Conservation (phyloP, 2,797 vertebrate species). For the Poecilia gillii region DNA sequence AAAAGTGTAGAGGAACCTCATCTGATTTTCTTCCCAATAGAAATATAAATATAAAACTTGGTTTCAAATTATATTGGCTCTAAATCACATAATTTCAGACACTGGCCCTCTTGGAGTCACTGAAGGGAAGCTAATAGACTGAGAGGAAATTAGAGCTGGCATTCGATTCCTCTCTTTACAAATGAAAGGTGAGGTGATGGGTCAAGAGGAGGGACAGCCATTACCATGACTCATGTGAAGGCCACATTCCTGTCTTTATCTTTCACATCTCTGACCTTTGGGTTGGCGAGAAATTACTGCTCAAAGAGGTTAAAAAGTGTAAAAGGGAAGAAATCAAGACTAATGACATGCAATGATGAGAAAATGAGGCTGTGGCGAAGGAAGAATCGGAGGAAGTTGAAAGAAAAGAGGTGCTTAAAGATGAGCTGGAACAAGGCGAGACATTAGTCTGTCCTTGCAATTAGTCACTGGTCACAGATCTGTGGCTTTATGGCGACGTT, state of each 20-base stretch:
- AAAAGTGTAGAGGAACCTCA: too few relatives aligned
- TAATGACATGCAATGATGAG: constrained; percentile 30
- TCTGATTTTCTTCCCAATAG: not conserved
- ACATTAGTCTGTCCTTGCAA: constrained; percentile 45
- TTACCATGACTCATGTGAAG: constrained; percentile 74
- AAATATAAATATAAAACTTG: constrained; percentile 12
- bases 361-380: not conserved
- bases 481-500: constrained; percentile 73
- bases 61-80: constrained; percentile 29
- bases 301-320: constrained; percentile 40
- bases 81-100: constrained; percentile 44
- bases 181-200: constrained; percentile 66
- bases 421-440: constrained; percentile 34
- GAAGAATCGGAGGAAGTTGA: constrained; percentile 11
- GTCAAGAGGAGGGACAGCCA: constrained; percentile 67
- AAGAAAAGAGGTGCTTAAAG: constrained; percentile 34
- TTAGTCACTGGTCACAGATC: constrained; percentile 68
- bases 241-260: constrained; percentile 48
- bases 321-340: constrained; percentile 20
- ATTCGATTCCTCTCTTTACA: constrained; percentile 60
- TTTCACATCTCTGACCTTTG: constrained; percentile 37
- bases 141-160: constrained; percentile 72
- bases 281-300: constrained; percentile 40
- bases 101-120: constrained; percentile 46
- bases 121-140: constrained; percentile 66